Percentiles rank a stretch among this genome's conserved stretches.
Conservation (phyloP, 2,113 vertebrate genomes). For the Fulica atra region DNA sequence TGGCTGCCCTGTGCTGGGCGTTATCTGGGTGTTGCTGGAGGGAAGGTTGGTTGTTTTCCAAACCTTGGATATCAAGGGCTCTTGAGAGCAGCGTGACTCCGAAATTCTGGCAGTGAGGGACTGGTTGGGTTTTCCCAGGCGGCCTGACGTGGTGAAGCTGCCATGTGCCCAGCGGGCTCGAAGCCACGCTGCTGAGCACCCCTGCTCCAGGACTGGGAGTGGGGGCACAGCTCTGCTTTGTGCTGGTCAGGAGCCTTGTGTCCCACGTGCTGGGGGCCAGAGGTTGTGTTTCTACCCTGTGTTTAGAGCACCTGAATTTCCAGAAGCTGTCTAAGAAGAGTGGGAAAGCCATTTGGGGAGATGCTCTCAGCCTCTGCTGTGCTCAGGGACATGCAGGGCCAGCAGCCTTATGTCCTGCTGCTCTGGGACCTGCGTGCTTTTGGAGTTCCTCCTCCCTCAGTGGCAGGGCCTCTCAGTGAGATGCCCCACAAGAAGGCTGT, state of each 20-base stretch:
- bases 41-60: background rate
- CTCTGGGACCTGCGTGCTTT: background rate
- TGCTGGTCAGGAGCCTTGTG: background rate
- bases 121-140: background rate
- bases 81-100: background rate
- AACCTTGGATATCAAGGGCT: background rate
- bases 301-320: background rate
- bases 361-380: background rate
- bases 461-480: background rate
- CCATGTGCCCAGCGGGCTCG: accelerated
- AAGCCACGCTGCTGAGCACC: background rate
- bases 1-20: background rate
- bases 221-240: background rate
- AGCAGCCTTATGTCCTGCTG: background rate
- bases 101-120: background rate
- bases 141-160: background rate
- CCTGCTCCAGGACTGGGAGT: background rate
- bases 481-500: background rate
- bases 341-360: background rate
- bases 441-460: background rate
- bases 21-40: background rate
- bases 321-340: background rate
- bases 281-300: background rate
- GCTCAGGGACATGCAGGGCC: background rate
- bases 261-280: background rate